Evolutionary conservation across 2,797 vertebrate genomes (phyloP).

Genomic region (Sitta carolinensis): DNA sequence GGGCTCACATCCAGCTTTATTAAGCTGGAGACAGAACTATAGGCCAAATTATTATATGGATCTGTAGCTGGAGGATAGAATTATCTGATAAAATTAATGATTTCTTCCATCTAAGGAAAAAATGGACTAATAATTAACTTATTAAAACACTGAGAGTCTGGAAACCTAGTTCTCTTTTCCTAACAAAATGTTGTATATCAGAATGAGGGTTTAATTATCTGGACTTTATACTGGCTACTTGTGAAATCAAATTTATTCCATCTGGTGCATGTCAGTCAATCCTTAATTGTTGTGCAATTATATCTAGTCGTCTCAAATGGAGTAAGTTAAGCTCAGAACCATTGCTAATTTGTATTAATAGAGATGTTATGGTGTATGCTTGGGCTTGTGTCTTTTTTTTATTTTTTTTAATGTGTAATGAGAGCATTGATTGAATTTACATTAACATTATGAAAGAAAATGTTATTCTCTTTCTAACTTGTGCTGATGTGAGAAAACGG

Average conservation of each 20-base stretch:
- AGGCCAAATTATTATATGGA: not conserved
- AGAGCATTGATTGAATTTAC: not conserved
- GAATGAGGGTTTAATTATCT: not conserved
- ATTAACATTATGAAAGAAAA: not conserved
- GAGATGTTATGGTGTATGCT: not conserved
- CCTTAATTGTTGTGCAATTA: slow-evolving; percentile 13
- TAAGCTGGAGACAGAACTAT: not conserved
- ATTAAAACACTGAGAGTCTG: not conserved
- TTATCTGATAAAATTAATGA: not conserved
- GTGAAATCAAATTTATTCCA: slow-evolving; percentile 14
- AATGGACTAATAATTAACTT: not conserved
- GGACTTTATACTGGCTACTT: not conserved
- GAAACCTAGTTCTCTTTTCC: not conserved
- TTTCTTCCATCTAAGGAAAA: not conserved
- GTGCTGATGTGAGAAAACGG: not conserved
- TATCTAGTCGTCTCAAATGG: not conserved
- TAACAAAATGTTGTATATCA: not conserved
- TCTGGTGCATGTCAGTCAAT: not conserved
- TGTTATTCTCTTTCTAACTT: not conserved
- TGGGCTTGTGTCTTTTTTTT: not conserved
- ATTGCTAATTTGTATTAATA: not conserved
- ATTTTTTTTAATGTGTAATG: not conserved
- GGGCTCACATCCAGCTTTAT: not conserved
- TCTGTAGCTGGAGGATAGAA: not conserved
- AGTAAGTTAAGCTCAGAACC: not conserved